Evolutionary conservation across 2,888 invertebrate genomes (phyloP).

Genomic region (Apomyelois bistriatella): DNA sequence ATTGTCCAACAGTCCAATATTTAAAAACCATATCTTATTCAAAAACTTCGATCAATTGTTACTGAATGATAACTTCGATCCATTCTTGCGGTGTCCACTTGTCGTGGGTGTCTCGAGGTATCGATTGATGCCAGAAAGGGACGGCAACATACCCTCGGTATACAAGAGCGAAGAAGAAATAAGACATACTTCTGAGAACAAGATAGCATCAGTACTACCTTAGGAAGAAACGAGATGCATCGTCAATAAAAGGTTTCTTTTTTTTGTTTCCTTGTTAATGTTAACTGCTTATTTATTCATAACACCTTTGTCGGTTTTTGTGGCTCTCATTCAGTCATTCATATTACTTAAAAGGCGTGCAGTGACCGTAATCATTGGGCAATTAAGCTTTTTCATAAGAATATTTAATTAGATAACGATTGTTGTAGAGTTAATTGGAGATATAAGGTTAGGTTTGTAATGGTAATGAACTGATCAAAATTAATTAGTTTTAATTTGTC

Average conservation of each 20-base stretch:
- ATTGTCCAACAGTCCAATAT: too few species aligned
- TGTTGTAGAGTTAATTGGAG: not conserved
- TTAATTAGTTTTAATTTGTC: too few species aligned
- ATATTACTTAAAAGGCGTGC: constrained; percentile 48
- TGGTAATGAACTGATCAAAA: not conserved
- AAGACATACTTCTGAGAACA: constrained; percentile 61
- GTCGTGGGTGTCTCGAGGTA: constrained; percentile 62
- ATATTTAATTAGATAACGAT: not conserved
- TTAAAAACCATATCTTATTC: too few species aligned
- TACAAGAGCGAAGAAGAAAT: constrained; percentile 33
- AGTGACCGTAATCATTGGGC: constrained; percentile 29
- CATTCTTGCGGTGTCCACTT: constrained; percentile 38
- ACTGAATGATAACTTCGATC: constrained; percentile 29
- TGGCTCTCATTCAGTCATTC: constrained; percentile 63
- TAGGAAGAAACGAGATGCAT: constrained; percentile 62
- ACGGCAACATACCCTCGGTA: constrained; percentile 25
- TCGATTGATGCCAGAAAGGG: constrained; percentile 60
- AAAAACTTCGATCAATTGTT: not conserved
- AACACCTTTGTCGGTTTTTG: constrained; percentile 74
- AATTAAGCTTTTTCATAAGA: constrained; percentile 22
- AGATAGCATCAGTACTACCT: constrained; percentile 69
- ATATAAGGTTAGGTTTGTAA: not conserved
- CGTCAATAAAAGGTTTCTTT: constrained; percentile 58
- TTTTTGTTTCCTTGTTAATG: constrained; percentile 36
- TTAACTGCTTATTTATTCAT: constrained; percentile 70